Conservation (phyloP, 2,888 invertebrate genomes). For the Campoplex capitator region DNA sequence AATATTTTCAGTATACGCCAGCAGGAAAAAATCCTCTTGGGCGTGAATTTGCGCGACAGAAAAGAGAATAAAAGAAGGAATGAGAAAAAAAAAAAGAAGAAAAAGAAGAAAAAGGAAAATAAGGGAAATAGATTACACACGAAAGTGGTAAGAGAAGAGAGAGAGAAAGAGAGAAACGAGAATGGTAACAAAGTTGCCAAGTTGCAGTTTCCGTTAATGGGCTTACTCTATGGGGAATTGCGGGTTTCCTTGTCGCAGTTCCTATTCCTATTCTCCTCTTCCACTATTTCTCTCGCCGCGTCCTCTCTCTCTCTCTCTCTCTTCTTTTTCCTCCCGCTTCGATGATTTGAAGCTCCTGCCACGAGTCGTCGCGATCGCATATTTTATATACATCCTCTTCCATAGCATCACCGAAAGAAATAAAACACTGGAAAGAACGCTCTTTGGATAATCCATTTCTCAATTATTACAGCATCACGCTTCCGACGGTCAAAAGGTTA, state of each 20-base stretch:
- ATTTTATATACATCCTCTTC: slow-evolving; percentile 3
- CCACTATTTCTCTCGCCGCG: background rate
- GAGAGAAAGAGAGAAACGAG: slow-evolving; percentile 50
- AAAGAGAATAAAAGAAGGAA: slow-evolving; percentile 4
- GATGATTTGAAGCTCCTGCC: slow-evolving; percentile 14
- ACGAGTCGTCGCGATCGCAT: slow-evolving; percentile 14
- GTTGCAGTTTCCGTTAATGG: slow-evolving; percentile 71
- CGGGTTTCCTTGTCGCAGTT: slow-evolving; percentile 38
- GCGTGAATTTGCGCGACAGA: slow-evolving; percentile 42
- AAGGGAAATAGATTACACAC: slow-evolving; percentile 48
- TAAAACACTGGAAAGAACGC: slow-evolving; percentile 14
- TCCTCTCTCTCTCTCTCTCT: slow-evolving; percentile 16
- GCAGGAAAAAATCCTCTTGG: slow-evolving; percentile 54
- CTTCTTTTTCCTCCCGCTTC: slow-evolving; percentile 1
- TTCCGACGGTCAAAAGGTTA: slow-evolving; percentile 82
- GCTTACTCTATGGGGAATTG: slow-evolving; percentile 62
- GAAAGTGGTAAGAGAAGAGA: slow-evolving; percentile 31
- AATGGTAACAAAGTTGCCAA: slow-evolving; percentile 69
- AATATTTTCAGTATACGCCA: slow-evolving; percentile 51
- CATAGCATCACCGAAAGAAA: background rate
- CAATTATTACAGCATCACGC: slow-evolving; percentile 80
- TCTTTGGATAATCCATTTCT: slow-evolving; percentile 27
- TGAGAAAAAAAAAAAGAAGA: slow-evolving; percentile 15
- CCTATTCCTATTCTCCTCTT: slow-evolving; percentile 5
- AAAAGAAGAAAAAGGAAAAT: slow-evolving; percentile 12